Percentiles rank a stretch among this genome's conserved stretches.
Conservation (phyloP, 2,888 invertebrate genomes). For the Drosophila siamana region DNA sequence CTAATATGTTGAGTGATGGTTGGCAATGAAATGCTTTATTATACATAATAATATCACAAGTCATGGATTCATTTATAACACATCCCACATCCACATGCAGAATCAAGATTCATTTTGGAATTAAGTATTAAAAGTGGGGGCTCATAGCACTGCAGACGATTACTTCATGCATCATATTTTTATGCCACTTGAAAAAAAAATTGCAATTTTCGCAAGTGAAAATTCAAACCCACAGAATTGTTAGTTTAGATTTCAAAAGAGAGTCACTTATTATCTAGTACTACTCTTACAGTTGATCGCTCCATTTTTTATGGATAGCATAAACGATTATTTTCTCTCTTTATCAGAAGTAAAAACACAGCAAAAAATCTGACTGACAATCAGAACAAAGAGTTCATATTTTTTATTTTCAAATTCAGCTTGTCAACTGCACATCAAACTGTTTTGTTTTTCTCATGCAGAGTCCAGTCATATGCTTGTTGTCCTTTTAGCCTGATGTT, state of each 20-base stretch:
- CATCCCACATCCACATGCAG: neutral
- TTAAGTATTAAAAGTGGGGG: neutral
- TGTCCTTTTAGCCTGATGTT: neutral
- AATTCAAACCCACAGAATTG: neutral
- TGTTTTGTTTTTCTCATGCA: neutral
- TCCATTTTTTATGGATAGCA: neutral
- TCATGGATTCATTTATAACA: slow-evolving; percentile 38
- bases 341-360: neutral
- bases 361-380: neutral
- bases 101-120: slow-evolving; percentile 3
- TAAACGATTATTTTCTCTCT: neutral
- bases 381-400: neutral
- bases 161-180: neutral
- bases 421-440: neutral
- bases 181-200: neutral
- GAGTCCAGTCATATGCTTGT: neutral
- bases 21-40: slow-evolving; percentile 57
- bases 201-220: neutral
- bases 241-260: neutral
- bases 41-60: slow-evolving; percentile 40
- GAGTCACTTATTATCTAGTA: no score
- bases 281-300: no score
- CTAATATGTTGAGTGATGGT: slow-evolving; percentile 58
- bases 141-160: neutral
- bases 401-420: neutral